A percentile compares a stretch with the other conserved stretches of the same genome.
Evolutionary conservation across 92 coral and sea anemone species (phyloP).

Genomic region (Palythoa heliodiscus): DNA sequence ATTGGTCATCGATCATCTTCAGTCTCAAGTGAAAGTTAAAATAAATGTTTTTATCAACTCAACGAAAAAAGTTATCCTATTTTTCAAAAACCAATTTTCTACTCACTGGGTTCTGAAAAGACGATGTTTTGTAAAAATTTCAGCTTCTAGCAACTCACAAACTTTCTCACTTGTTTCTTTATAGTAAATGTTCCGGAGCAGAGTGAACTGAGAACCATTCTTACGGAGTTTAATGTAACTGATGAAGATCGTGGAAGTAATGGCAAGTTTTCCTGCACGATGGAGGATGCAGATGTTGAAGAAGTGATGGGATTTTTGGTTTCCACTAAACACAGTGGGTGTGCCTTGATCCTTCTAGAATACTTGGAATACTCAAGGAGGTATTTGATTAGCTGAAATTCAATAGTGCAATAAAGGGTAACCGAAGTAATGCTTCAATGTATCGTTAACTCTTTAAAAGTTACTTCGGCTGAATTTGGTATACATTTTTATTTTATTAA

Average conservation of each 20-base stretch:
- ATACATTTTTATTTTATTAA: too few relatives aligned
- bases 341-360: constrained; percentile 72
- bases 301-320: constrained; percentile 84
- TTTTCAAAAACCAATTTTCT: too few relatives aligned
- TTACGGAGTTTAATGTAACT: constrained; percentile 63
- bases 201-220: constrained; percentile 65
- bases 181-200: constrained; percentile 74
- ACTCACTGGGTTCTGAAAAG: too few relatives aligned
- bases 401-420: too few relatives aligned
- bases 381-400: not conserved
- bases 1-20: too few relatives aligned
- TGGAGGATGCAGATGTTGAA: constrained; percentile 83
- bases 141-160: not conserved
- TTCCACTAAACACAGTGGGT: constrained; percentile 71
- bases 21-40: too few relatives aligned
- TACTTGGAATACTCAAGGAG: constrained; percentile 69
- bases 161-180: not conserved
- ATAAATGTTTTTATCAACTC: too few relatives aligned
- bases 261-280: constrained; percentile 80
- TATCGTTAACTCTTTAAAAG: too few relatives aligned
- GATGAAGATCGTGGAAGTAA: constrained; percentile 81
- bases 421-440: too few relatives aligned
- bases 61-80: too few relatives aligned
- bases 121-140: not conserved
- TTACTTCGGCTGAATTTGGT: too few relatives aligned